Percentiles rank a stretch among this genome's conserved stretches.
Evolutionary conservation across 2,888 invertebrate species (phyloP).

Genomic region (Charanyca ferruginea): DNA sequence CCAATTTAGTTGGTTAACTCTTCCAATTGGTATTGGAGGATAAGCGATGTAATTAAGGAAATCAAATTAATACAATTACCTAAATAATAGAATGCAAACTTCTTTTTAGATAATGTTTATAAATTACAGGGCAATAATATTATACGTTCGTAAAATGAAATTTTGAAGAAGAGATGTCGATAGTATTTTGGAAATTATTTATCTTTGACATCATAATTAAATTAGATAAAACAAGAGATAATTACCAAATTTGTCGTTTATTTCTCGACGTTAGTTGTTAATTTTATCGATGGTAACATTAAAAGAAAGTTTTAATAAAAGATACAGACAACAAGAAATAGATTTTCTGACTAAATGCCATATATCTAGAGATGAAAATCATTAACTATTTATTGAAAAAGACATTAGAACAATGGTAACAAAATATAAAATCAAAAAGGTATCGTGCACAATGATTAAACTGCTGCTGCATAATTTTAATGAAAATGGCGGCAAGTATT

Average conservation of each 20-base stretch:
- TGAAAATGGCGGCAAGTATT: constrained; percentile 9
- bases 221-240: constrained; percentile 39
- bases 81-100: constrained; percentile 2
- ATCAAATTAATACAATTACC: no score
- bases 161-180: constrained; percentile 32
- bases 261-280: constrained; percentile 59
- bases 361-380: constrained; percentile 63
- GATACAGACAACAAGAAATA: constrained; percentile 53
- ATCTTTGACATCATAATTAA: constrained; percentile 18
- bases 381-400: constrained; percentile 57
- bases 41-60: constrained; percentile 4
- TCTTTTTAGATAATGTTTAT: constrained; percentile 19
- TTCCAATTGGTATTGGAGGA: constrained; percentile 18
- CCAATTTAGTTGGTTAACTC: constrained; percentile 3
- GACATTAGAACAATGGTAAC: constrained; percentile 59
- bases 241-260: constrained; percentile 59
- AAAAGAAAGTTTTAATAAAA: constrained; percentile 45
- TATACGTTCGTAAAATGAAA: constrained; percentile 23
- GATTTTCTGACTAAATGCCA: constrained; percentile 61
- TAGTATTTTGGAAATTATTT: constrained; percentile 29
- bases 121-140: constrained; percentile 59
- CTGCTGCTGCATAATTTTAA: constrained; percentile 53
- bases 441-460: constrained; percentile 64
- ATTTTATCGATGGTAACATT: constrained; percentile 56
- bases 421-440: constrained; percentile 60